Evolutionary conservation across 2,797 vertebrate species (phyloP), one percentile per base, ranked within the genome.

Genomic region (Scleropages formosus): DNA sequence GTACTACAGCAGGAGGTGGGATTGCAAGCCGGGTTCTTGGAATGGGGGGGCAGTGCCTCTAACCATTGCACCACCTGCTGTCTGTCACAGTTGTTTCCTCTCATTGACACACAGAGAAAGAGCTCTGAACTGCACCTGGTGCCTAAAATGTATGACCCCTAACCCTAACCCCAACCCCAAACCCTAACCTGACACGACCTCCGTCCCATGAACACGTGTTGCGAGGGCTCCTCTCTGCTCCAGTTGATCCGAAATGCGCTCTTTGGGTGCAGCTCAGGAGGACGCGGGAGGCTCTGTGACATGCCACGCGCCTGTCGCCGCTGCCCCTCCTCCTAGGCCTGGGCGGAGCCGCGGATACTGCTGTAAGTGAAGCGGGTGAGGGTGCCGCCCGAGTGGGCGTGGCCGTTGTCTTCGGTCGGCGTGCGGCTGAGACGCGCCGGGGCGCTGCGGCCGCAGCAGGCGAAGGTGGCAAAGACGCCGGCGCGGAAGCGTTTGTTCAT

Each of bases 401-500:
- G 90, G 18, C 93, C 93, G 0, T 96, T 94, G 72, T 93, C 90
- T 20, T 95, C 93, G 0, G 72, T 66, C 20, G 78, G 66, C 53
- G 73, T 22, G 71, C 73, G 77, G 51, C 74, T 46, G 76, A 65
- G 22, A 64, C 72, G 26, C 62, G 74, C 1, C 4, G 2, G 0
- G 63, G 18, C 0, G 16, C 63, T 0, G 78, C 76, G 0, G 88
- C 79, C 66, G 4, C 94, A 94, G 88, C 96, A 96, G 80, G 88
- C 75, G 83, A 98, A 98, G 0, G 96, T 98, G 76, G 92, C 86
- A 8, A 97, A 82, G 83, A 98, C 94, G 58, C 93, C 94, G 66
- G 89, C 85, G 39, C 97, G 95, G 90, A 99, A 99, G 0, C 96
- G 93, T 72, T 91, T 96, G 94, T 98, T 96, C 97, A 98, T 99